These are phyloP conservation scores for Prunella fulvescens DNA, from an alignment of 2,113 vertebrate genomes.

Conservation along the genomic window DNA sequence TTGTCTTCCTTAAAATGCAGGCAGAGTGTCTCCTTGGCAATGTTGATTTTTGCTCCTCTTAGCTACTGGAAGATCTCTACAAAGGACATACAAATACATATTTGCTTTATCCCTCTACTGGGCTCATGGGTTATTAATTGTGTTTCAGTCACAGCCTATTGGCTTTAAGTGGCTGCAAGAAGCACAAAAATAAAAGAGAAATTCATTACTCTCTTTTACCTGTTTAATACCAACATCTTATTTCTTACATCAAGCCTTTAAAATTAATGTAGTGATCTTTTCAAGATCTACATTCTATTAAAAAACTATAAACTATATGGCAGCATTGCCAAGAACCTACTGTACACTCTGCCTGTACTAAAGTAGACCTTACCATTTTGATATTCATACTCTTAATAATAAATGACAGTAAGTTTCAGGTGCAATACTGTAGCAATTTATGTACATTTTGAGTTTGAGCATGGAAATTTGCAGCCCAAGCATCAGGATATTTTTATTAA, in stretches of 20 bases:
- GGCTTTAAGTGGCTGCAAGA: background rate
- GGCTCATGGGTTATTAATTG: background rate
- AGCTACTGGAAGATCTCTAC: background rate
- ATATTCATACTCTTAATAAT: background rate
- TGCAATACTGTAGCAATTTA: background rate
- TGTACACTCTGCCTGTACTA: background rate
- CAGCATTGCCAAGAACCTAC: background rate
- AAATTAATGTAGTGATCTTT: slow-evolving; percentile 5
- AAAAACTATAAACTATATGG: background rate
- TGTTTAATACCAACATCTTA: background rate
- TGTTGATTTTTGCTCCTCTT: background rate
- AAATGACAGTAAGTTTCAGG: background rate
- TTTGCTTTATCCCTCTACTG: background rate
- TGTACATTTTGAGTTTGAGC: background rate
- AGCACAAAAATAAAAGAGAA: background rate
- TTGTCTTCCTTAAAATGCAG: background rate
- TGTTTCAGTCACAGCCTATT: background rate
- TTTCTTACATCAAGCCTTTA: background rate
- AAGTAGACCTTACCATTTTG: background rate
- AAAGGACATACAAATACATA: background rate
- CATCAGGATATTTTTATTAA: background rate
- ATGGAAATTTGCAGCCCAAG: background rate
- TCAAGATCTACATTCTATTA: background rate
- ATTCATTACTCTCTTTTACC: background rate
- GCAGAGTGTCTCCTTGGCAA: background rate